A percentile compares a stretch with the other conserved stretches of the same genome.
Evolutionary conservation across 2,888 invertebrate genomes (phyloP).

Genomic region (Strigamia transsilvanica): DNA sequence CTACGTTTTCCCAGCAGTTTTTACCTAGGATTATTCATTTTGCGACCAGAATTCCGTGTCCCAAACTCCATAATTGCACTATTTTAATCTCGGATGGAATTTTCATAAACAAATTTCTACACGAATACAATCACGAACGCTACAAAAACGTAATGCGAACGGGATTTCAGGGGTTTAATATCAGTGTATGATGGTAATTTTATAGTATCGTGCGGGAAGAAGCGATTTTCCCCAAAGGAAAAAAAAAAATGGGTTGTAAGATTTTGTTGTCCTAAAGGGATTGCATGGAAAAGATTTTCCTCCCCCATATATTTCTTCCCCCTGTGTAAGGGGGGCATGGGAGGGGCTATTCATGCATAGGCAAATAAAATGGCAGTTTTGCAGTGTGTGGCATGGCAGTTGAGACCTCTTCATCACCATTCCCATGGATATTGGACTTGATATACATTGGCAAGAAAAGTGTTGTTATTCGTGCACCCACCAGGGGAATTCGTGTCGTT

Average conservation of each 20-base stretch:
- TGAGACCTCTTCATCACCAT: conserved; percentile 10
- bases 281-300: background rate
- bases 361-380: conserved; percentile 5
- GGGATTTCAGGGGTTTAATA: too few relatives aligned
- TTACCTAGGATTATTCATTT: too few relatives aligned
- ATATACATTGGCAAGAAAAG: conserved; percentile 7
- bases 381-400: background rate
- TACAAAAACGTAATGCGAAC: too few relatives aligned
- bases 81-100: too few relatives aligned
- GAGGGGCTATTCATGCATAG: background rate
- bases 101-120: too few relatives aligned
- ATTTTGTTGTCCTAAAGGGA: conserved; percentile 13
- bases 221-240: background rate
- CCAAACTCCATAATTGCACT: too few relatives aligned
- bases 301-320: background rate
- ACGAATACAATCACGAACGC: too few relatives aligned
- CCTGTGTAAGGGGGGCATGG: background rate
- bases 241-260: background rate
- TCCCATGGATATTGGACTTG: conserved; percentile 12
- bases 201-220: background rate
- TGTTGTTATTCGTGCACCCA: conserved; percentile 8
- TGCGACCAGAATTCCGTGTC: too few relatives aligned
- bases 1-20: too few relatives aligned
- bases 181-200: too few relatives aligned
- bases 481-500: conserved; percentile 20